Base-by-base conservation (phyloP, 1,140 invertebrate genomes). In the Hylaeus anthracinus region DNA sequence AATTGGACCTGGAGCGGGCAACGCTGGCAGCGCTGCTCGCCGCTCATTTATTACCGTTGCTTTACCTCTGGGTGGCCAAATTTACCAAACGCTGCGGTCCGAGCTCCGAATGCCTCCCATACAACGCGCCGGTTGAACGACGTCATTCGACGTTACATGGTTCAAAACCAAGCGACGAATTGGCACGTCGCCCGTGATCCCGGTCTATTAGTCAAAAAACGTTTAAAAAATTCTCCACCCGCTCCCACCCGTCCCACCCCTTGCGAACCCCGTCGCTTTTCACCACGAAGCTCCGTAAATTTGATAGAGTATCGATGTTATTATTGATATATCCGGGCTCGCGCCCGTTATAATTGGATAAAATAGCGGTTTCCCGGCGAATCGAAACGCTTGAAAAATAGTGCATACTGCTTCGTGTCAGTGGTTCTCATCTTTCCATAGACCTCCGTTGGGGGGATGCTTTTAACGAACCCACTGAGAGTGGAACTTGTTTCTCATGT, bases 51-150 rank as follows among this genome's bases (percentile, higher is more conserved):
- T 92, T 92, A 92, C 85, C 88, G 86, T 83, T 88, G 89, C 86
- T 91, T 91, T 90, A 90, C 90, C 90, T 91, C 90, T 91, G 91
- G 91, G 91, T 92, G 91, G 91, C 88, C 91, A 89, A 91, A 92
- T 91, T 90, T 90, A 86, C 88, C 84, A 88, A 84, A 78, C 81
- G 79, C 79, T 84, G 79, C 83, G 88, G 77, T 86, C 64, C 85
- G 61, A 73, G 84, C 82, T 79, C 85, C 83, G 84, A 89, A 85
- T 86, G 82, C 80, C 80, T 72, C 65, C 75, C 69, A 53, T 84
- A 69, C 56, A 79, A 79, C 80, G 70, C 77, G 75, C 76, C 86
- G 82, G 75, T 84, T 66, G 69, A 69, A 85, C 80, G 76, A 88
- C 81, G 83, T 87, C 86, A 74, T 86, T 89, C 84, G 75, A 77